A percentile compares a stretch with the other conserved stretches of the same genome.
Evolutionary conservation across 1,140 invertebrate genomes (phyloP).

Genomic region (Eupristina koningsbergeri): DNA sequence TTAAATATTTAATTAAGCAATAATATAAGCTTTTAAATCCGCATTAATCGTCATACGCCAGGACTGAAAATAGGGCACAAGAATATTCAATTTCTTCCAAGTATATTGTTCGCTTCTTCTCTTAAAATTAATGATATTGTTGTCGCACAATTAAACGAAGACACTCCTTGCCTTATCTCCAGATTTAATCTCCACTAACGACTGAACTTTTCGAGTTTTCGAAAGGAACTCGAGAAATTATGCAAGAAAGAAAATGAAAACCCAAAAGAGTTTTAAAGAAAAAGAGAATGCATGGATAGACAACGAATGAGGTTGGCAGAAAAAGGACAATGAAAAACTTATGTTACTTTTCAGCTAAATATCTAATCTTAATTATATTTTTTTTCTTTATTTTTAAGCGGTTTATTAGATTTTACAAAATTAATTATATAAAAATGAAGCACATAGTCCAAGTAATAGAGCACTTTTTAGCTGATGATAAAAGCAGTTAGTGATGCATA

Average conservation of each 20-base stretch:
- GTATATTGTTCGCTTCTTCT: not conserved
- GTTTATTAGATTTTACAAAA: not conserved
- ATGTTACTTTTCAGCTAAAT: no score
- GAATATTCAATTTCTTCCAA: not conserved
- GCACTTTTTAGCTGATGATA: no score
- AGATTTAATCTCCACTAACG: slow-evolving; percentile 57
- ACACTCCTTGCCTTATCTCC: slow-evolving; percentile 59
- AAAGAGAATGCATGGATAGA: no score
- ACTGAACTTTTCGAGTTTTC: slow-evolving; percentile 49
- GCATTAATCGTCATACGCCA: not conserved
- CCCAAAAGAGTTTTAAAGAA: not conserved
- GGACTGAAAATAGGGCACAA: not conserved
- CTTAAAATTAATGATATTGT: slow-evolving; percentile 46
- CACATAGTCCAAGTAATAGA: no score
- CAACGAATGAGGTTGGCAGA: no score
- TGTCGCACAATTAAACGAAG: slow-evolving; percentile 65
- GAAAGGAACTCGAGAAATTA: slow-evolving; percentile 22
- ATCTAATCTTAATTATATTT: not conserved
- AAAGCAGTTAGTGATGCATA: no score
- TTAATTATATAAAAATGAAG: no score
- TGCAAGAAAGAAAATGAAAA: slow-evolving; percentile 1
- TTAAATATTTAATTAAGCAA: not conserved
- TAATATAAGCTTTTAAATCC: not conserved
- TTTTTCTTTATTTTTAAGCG: not conserved
- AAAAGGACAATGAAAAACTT: no score